Evolutionary conservation across 2,797 vertebrate genomes (phyloP), one percentile per base, ranked within the genome.

Genomic region (Sylvilagus floridanus): DNA sequence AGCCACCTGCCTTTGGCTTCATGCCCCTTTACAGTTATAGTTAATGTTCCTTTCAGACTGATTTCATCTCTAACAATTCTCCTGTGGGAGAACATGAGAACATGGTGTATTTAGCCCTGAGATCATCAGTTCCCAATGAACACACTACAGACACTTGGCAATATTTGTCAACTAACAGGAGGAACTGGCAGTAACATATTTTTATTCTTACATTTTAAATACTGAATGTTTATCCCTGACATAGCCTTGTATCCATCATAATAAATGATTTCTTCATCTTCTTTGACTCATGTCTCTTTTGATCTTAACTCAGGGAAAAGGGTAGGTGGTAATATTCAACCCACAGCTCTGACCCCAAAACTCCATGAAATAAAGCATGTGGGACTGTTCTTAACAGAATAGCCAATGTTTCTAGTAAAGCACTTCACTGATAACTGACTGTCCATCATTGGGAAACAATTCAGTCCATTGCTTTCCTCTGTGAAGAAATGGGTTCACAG

Each of bases 21-120:
- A 78, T 95, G 76, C 75, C 66, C 84, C 62, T 73, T 92, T 84
- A 71, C 95, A n/a, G 42, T 28, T 90, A 16, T 79, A 63, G 62
- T 89, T 81, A 60, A 52, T 62, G 42, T 88, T 92, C 88, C 68
- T 71, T 95, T 78, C 77, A 47, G 82, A 54, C 22, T 96, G 93
- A 96, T 88, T 95, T 88, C 77, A 96, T 92, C 88, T 92, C 88
- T 96, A 93, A 93, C 88, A 69, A 88, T 65, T 88, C 28, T 76
- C 52, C 52, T 37, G 88, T 90, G 83, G 66, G 63, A 95, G 86
- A 91, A 83, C 50, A 76, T 93, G 92, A 86, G 96, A 96, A 93
- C 93, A 88, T 12, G 28, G 77, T 88, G 93, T 76, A 13, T 90
- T 91, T 90, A 73, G 60, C 37, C 88, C 42, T 47, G 52, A 82